Evolutionary conservation across 2,797 vertebrate species (phyloP).

Genomic region (Xenopus petersii): DNA sequence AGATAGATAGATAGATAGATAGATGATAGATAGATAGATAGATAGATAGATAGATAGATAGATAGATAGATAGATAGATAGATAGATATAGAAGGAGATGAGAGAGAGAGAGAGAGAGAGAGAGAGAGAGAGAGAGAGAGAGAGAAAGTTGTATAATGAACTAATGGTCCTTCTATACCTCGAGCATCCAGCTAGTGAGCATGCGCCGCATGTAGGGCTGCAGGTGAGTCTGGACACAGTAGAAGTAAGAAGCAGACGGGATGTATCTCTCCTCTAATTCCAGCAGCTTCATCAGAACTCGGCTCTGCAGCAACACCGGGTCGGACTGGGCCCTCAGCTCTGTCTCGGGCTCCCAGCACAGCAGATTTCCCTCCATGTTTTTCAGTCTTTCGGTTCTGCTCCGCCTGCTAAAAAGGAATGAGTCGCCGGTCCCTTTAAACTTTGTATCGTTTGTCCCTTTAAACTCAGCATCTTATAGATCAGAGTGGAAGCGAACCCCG

Average conservation of each 20-base stretch:
- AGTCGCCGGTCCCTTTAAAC: constrained; percentile 32
- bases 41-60: too few species aligned
- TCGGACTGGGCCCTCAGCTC: constrained; percentile 33
- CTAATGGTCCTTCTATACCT: constrained; percentile 12
- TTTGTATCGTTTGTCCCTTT: constrained; percentile 17
- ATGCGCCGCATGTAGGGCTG: constrained; percentile 46
- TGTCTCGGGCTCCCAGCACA: constrained; percentile 32
- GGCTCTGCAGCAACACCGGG: constrained; percentile 27
- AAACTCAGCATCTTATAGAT: constrained; percentile 34
- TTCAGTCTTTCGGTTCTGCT: background rate
- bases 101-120: too few species aligned
- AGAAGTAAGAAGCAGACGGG: constrained; percentile 20
- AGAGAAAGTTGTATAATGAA: too few species aligned
- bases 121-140: too few species aligned
- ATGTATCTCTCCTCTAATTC: constrained; percentile 28
- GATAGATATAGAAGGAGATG: too few species aligned
- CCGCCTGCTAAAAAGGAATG: background rate
- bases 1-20: too few species aligned
- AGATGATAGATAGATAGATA: too few species aligned
- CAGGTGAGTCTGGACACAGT: constrained; percentile 37
- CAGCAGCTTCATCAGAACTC: constrained; percentile 27
- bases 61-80: too few species aligned
- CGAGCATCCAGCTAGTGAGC: constrained; percentile 46
- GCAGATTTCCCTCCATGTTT: constrained; percentile 28
- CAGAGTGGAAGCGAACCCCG: background rate